phyloP scores from a whole-genome alignment of 2,797 vertebrate genomes.

The Sebastes jordani region DNA sequence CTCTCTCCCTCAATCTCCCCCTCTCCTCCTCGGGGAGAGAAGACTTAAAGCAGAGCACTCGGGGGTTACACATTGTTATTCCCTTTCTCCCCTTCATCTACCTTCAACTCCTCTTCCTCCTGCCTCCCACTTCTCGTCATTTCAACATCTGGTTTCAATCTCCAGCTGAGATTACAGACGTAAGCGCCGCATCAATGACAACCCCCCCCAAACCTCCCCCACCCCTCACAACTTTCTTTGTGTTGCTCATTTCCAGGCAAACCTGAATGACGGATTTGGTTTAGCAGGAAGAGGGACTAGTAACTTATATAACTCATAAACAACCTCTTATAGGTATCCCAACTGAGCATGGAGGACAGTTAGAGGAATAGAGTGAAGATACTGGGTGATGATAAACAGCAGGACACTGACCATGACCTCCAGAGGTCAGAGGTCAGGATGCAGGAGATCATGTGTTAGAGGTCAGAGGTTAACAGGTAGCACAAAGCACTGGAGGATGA shows the following conservation, averaged over 20 bases:
- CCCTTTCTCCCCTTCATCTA: slow-evolving; percentile 30
- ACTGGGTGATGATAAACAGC: slow-evolving; percentile 24
- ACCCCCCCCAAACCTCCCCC: not conserved
- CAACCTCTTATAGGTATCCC: not conserved
- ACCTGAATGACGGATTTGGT: slow-evolving; percentile 11
- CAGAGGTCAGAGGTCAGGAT: slow-evolving; percentile 45
- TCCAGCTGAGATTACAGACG: slow-evolving; percentile 51
- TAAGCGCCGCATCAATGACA: slow-evolving; percentile 55
- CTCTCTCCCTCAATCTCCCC: not conserved
- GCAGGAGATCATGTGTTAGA: slow-evolving; percentile 33
- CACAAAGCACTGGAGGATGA: slow-evolving; percentile 46
- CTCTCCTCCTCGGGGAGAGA: not conserved
- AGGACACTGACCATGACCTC: slow-evolving; percentile 61
- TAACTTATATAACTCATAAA: not conserved
- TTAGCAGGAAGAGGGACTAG: slow-evolving; percentile 1
- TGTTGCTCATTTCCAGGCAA: slow-evolving; percentile 68
- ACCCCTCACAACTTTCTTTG: not conserved
- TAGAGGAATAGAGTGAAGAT: slow-evolving; percentile 2
- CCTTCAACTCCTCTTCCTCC: slow-evolving; percentile 42
- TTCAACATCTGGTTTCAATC: slow-evolving; percentile 74
- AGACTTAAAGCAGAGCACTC: slow-evolving; percentile 32
- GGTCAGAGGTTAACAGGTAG: slow-evolving; percentile 72
- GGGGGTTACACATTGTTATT: slow-evolving; percentile 42
- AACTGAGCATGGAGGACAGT: not conserved
- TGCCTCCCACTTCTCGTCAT: slow-evolving; percentile 47